Evolutionary conservation across 2,797 vertebrate genomes (phyloP).

Genomic region (Poeciliopsis infans): DNA sequence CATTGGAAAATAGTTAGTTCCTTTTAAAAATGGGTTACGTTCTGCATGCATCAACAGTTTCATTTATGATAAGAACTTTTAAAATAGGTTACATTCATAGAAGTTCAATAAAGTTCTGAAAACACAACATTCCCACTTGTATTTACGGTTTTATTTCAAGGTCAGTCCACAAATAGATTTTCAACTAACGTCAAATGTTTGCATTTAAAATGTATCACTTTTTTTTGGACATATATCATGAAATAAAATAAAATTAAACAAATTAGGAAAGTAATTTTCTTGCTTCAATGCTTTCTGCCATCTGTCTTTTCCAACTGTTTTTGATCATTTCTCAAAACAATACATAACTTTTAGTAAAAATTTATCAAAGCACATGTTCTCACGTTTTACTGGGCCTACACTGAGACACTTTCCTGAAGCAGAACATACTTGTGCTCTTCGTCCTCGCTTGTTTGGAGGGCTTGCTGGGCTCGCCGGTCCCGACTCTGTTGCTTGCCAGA

Average conservation of each 20-base stretch:
- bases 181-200: neutral
- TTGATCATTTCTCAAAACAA: neutral
- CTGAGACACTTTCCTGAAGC: neutral
- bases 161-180: neutral
- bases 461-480: slow-evolving; percentile 94
- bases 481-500: slow-evolving; percentile 91
- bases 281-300: neutral
- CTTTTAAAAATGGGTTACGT: neutral
- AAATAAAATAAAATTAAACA: no score
- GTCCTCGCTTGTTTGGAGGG: slow-evolving; percentile 93
- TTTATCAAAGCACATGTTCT: neutral
- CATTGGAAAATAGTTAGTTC: neutral
- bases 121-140: neutral
- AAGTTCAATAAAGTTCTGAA: neutral
- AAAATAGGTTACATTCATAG: neutral
- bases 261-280: no score
- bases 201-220: neutral
- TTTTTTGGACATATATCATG: neutral
- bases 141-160: neutral
- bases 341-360: neutral
- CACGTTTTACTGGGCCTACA: neutral
- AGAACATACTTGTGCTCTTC: slow-evolving; percentile 91
- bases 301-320: neutral
- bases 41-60: neutral
- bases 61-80: neutral